Conservation (phyloP, 2,113 vertebrate species). For the Ovibos moschatus region DNA sequence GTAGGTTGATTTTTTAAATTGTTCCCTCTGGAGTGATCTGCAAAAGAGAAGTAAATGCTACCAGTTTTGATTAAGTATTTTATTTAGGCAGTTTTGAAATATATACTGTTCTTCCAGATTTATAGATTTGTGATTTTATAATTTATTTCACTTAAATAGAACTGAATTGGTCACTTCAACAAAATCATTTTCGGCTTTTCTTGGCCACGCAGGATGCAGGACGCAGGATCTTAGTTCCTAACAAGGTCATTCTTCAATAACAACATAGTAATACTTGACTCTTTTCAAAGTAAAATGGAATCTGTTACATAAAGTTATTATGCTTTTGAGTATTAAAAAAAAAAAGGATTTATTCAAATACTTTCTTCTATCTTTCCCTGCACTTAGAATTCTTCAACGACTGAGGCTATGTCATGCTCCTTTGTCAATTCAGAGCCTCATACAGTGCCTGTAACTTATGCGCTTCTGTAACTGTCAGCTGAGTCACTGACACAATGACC, state of each 20-base stretch:
- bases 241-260: not conserved
- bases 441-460: not conserved
- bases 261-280: not conserved
- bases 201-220: not conserved
- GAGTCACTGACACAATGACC: not conserved
- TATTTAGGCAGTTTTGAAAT: conserved; percentile 32
- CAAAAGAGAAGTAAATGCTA: not conserved
- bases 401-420: not conserved
- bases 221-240: not conserved
- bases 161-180: not conserved
- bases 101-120: not conserved
- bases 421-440: not conserved
- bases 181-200: not conserved
- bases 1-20: not conserved
- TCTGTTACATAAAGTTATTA: not conserved
- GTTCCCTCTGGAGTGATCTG: not conserved
- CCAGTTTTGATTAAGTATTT: not conserved
- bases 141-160: not conserved
- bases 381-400: not conserved
- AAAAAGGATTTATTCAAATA: not conserved
- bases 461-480: not conserved
- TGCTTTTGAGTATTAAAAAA: not conserved
- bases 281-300: conserved; percentile 2
- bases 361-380: not conserved
- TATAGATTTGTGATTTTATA: not conserved